Percentiles rank a stretch among this genome's conserved stretches.
Conservation (phyloP, 2,888 invertebrate species). For the Hemaris fuciformis region DNA sequence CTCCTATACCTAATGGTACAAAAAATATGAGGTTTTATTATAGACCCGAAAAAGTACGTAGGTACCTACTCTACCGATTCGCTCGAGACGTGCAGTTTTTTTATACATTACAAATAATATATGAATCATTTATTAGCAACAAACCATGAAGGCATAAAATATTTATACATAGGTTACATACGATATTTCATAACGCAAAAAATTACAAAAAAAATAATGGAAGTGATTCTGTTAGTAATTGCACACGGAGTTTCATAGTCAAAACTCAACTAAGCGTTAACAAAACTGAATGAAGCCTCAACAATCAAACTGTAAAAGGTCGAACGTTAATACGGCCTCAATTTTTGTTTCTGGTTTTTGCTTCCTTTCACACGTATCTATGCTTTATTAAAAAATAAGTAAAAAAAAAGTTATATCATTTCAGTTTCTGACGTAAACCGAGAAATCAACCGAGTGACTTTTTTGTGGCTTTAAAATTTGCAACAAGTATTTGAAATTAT, state of each 20-base stretch:
- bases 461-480: background rate
- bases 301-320: conserved; percentile 25
- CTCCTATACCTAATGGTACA: too few relatives aligned
- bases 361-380: conserved; percentile 23
- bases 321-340: conserved; percentile 25
- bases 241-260: background rate
- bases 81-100: too few relatives aligned
- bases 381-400: conserved; percentile 2
- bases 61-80: too few relatives aligned
- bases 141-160: background rate
- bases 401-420: conserved; percentile 2
- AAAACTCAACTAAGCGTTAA: conserved; percentile 13
- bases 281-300: conserved; percentile 13
- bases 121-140: background rate
- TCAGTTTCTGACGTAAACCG: conserved; percentile 1
- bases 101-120: background rate
- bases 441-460: background rate
- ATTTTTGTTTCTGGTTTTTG: conserved; percentile 28
- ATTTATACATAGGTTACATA: background rate
- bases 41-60: too few relatives aligned
- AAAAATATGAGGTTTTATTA: too few relatives aligned
- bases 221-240: background rate
- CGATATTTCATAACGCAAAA: background rate
- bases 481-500: background rate
- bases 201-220: background rate